Conservation (phyloP, 1,140 invertebrate species). For the Cydia splendana region DNA sequence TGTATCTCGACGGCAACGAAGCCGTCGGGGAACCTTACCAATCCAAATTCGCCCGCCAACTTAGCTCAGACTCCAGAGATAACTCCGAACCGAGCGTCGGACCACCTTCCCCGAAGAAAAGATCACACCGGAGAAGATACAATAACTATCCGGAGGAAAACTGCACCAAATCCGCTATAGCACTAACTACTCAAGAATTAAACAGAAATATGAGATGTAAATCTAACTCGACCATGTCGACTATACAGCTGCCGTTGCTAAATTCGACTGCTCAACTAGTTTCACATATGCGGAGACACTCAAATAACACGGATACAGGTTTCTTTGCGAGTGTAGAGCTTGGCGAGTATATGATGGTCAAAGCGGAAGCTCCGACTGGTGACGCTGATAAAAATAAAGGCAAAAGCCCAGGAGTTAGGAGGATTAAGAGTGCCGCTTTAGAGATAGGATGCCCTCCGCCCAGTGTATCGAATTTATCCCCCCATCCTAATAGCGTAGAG, state of each 20-base stretch:
- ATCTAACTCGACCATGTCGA: constrained; percentile 82
- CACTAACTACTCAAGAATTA: constrained; percentile 67
- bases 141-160: constrained; percentile 73
- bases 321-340: constrained; percentile 80
- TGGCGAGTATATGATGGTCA: constrained; percentile 78
- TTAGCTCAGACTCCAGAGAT: constrained; percentile 77
- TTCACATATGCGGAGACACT: constrained; percentile 81
- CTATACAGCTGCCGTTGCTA: constrained; percentile 78
- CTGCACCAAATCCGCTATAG: constrained; percentile 75
- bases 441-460: constrained; percentile 84
- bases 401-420: constrained; percentile 79
- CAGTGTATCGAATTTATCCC: constrained; percentile 81
- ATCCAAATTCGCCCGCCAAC: constrained; percentile 71
- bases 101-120: constrained; percentile 73
- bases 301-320: constrained; percentile 82
- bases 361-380: constrained; percentile 61
- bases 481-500: constrained; percentile 85
- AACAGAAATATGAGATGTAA: constrained; percentile 81
- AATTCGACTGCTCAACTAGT: constrained; percentile 76
- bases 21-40: constrained; percentile 70
- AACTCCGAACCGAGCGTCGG: constrained; percentile 75
- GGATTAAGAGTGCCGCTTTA: constrained; percentile 84
- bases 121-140: constrained; percentile 65
- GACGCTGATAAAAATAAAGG: constrained; percentile 69
- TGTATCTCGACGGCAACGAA: constrained; percentile 68